Conservation (phyloP, 2,888 invertebrate genomes). For the Acleris emargana region DNA sequence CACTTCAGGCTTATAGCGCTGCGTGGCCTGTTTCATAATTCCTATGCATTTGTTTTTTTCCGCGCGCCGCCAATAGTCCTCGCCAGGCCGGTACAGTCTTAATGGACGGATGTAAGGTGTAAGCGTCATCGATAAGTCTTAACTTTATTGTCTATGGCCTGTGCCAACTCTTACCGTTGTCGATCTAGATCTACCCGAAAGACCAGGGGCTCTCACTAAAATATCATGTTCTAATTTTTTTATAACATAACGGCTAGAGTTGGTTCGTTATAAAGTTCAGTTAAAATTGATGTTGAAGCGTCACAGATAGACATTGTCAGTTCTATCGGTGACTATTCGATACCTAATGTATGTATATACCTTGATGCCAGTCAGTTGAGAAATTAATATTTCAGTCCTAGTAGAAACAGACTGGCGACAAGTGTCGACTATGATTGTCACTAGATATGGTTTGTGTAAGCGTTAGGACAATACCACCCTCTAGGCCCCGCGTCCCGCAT, state of each 20-base stretch:
- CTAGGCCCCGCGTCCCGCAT: constrained; percentile 32
- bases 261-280: background rate
- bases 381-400: background rate
- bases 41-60: too few species aligned
- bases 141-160: background rate
- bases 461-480: constrained; percentile 31
- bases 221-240: background rate
- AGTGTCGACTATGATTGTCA: constrained; percentile 19
- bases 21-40: too few species aligned
- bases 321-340: constrained; percentile 2
- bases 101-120: too few species aligned
- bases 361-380: constrained; percentile 10
- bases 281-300: background rate
- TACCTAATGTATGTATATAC: background rate
- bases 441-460: constrained; percentile 23
- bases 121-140: too few species aligned
- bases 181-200: too few species aligned
- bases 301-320: background rate
- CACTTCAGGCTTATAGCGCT: too few species aligned
- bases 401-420: constrained; percentile 9
- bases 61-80: too few species aligned
- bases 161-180: background rate
- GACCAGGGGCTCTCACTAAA: too few species aligned
- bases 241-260: background rate
- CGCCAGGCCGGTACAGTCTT: too few species aligned